phyloP scores from a whole-genome alignment of 2,797 vertebrate species.

The Artibeus lituratus region DNA sequence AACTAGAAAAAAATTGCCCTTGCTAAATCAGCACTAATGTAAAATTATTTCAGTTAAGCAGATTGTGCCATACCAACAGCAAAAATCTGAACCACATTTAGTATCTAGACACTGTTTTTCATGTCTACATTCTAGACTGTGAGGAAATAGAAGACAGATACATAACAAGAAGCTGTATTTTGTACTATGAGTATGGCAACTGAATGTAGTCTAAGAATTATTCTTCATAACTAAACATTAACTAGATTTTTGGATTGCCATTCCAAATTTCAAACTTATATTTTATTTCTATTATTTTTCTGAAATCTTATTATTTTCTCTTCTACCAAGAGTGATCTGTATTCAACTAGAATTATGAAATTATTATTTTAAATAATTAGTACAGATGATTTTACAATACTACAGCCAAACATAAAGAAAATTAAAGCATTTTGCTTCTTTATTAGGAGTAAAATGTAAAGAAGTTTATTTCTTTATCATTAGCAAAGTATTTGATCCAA shows the following conservation, averaged over 20 bases:
- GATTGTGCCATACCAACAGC: background rate
- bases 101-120: background rate
- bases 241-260: background rate
- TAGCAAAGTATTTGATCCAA: background rate
- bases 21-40: slow-evolving; percentile 60
- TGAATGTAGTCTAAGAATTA: background rate
- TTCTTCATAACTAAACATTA: background rate
- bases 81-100: slow-evolving; percentile 41
- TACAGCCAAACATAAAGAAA: background rate
- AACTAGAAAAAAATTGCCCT: slow-evolving; percentile 71
- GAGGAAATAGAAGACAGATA: slow-evolving; percentile 16
- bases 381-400: background rate
- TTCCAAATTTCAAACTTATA: background rate
- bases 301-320: background rate
- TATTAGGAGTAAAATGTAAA: background rate
- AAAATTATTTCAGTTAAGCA: slow-evolving; percentile 74
- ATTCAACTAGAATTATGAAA: background rate
- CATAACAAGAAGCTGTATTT: background rate
- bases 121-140: background rate
- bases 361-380: background rate
- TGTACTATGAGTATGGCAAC: background rate
- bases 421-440: background rate
- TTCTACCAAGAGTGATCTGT: background rate
- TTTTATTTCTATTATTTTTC: background rate
- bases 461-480: background rate